Base-by-base conservation (phyloP, 1,140 invertebrate genomes). In the Battus philenor region DNA sequence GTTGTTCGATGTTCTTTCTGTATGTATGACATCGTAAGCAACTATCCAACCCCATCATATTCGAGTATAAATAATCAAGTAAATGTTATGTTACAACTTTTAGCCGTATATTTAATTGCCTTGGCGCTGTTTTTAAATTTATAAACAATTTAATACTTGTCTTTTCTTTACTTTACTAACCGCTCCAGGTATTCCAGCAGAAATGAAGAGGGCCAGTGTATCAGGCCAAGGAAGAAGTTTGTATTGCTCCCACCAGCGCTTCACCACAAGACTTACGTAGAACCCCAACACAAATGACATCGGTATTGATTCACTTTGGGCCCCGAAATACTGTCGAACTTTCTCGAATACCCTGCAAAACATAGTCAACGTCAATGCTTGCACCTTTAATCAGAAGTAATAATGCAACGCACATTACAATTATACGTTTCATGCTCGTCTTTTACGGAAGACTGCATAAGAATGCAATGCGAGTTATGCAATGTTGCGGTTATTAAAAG, bases 251-350 rank as follows among this genome's bases (percentile, higher is more conserved):
- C 95, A 97, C 94, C 94, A 98, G 68, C 96, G 88, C 63, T 93
- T 94, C 34, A 97, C 95, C 13, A 97, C 93, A 48, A 97, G 88
- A 54, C 91, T 94, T 26, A 98, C 95, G 85, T 97, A 98, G 88
- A 98, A 98, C 53, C 95, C 96, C 41, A 98, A 89, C 7, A 97
- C 95, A 87, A 98, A 97, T 6, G 96, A 96, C 91, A 98, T 95
- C 9, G 94, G 94, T 75, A 96, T 94, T 24, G 91, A 94, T 62
- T 95, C 94, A 62, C 90, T 92, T 66, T 94, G 93, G 57, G 93
- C 91, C 3, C 91, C 90, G 69, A 94, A 95, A 80, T 96, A 95
- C 45, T 89, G 87, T 17, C 92, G 90, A 18, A 95, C 90, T 78
- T 90, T 93, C 72, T 94, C 92, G 76, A 96, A 96, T 63, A 92